Evolutionary conservation across 2,888 invertebrate species (phyloP), one percentile per base, ranked within the genome.

Genomic region (Dryocosmus kuriphilus): DNA sequence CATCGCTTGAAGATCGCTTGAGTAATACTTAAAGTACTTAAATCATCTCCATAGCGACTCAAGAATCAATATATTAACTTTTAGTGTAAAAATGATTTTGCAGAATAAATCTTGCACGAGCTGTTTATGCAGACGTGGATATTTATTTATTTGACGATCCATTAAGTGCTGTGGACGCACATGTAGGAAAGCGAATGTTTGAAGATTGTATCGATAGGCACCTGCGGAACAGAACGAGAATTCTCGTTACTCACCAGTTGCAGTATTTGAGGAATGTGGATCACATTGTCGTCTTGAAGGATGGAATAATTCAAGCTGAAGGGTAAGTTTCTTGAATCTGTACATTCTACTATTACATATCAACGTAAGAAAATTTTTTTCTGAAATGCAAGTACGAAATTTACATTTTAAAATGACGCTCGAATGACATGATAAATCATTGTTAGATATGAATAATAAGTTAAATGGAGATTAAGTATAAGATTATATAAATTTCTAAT

Each of bases 121-220:
- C 97, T 0, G 95, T 98, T 0, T 98, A 98, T 92, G 95, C 96
- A 73, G 94, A 97, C 81, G 95, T 97, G 0, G 97, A 97, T 85
- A 95, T 98, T 83, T 98, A 97, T 89, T 92, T 98, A 22, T 92
- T 98, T 76, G 98, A 98, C 90, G 98, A 98, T 92, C 98, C 98
- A 0, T 92, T 98, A 55, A 96, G 97, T 80, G 98, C 98, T 0
- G 98, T 98, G n/a, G 98, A 98, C 92, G 94, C 97, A 0, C 96
- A 97, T 90, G 98, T 98, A 1, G 97, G 97, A 1, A 94, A 96
- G 6, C 96, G 97, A 91, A 93, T 98, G 84, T 98, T 98, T 92
- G 96, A 98, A 88, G 94, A 95, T 87, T 97, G 96, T 87, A 93
- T 97, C 75, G 93, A 94, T 8, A 93, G 93, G 46, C 92, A 93